phyloP scores from a whole-genome alignment of 2,797 vertebrate genomes.

The Enteromius mattozi region DNA sequence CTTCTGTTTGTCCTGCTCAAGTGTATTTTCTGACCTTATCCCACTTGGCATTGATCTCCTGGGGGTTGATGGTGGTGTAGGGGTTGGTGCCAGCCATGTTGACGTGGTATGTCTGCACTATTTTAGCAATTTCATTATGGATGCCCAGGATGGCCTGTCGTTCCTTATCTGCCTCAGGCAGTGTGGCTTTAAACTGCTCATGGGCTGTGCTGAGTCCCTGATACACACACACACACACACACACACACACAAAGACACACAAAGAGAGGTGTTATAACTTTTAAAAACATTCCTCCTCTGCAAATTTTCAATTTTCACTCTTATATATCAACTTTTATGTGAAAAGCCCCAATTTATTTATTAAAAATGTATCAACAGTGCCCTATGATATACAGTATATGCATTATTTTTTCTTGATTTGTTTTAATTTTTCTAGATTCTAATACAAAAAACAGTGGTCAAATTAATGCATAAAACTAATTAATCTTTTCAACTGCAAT shows the following conservation, averaged over 20 bases:
- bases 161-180: slow-evolving; percentile 96
- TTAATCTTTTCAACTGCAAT: neutral
- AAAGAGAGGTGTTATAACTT: neutral
- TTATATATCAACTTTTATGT: neutral
- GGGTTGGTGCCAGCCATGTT: slow-evolving; percentile 96
- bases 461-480: neutral
- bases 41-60: slow-evolving; percentile 97
- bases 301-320: neutral
- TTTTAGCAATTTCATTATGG: slow-evolving; percentile 96
- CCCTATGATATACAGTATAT: neutral
- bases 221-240: slow-evolving; percentile 46
- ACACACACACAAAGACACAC: slow-evolving; percentile 26
- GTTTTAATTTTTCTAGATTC: neutral
- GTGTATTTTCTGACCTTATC: slow-evolving; percentile 82
- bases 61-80: slow-evolving; percentile 94
- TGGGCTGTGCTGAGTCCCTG: slow-evolving; percentile 96
- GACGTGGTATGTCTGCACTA: slow-evolving; percentile 97
- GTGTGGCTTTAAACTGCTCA: slow-evolving; percentile 97
- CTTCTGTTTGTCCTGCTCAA: neutral
- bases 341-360: neutral
- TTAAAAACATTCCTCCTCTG: neutral
- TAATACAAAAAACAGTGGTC: neutral
- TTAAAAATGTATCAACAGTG: neutral
- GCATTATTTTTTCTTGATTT: neutral
- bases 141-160: slow-evolving; percentile 95